Conservation (phyloP, 2,113 vertebrate genomes). For the Petromus typicus region DNA sequence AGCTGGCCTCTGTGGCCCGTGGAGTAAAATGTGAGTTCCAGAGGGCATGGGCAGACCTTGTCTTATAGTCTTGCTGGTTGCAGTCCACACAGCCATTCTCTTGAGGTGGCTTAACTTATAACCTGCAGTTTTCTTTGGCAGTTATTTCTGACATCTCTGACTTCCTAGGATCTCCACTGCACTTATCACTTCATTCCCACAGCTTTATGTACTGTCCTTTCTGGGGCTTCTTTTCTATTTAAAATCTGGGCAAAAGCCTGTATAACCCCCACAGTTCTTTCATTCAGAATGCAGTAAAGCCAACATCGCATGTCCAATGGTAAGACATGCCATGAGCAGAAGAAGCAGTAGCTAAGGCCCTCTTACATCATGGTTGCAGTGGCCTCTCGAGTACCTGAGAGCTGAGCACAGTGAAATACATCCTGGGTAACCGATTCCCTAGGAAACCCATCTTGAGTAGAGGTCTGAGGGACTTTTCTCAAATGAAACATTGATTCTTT, state of each 20-base stretch:
- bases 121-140: background rate
- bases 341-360: background rate
- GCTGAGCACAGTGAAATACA: background rate
- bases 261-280: background rate
- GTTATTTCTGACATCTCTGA: background rate
- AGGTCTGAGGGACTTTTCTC: background rate
- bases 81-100: background rate
- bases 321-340: background rate
- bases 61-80: background rate
- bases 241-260: background rate
- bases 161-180: background rate
- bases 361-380: background rate
- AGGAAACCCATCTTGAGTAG: background rate
- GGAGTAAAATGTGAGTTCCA: background rate
- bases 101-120: background rate
- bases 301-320: background rate
- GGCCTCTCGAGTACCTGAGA: background rate
- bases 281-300: background rate
- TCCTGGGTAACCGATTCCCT: background rate
- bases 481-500: background rate
- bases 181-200: background rate
- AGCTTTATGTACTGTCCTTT: background rate
- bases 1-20: background rate
- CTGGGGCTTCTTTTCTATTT: background rate
- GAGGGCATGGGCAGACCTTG: background rate